A percentile compares a stretch with the other conserved stretches of the same genome.
Evolutionary conservation across 1,140 invertebrate species (phyloP).

Genomic region (Drosophila auraria): DNA sequence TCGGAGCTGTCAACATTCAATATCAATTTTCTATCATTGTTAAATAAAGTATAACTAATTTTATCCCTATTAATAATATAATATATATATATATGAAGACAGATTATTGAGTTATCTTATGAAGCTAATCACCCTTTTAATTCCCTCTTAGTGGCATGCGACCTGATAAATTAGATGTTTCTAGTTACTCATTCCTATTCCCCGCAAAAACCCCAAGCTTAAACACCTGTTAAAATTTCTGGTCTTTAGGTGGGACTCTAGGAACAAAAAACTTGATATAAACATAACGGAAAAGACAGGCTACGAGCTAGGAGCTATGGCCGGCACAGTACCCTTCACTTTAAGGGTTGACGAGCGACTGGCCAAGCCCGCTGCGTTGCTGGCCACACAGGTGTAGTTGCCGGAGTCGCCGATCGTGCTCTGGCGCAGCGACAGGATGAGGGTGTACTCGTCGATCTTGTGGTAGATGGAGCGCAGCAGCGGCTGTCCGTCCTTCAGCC

Average conservation of each 20-base stretch:
- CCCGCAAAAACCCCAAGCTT: too few species aligned
- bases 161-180: too few species aligned
- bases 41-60: too few species aligned
- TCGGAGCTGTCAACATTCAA: too few species aligned
- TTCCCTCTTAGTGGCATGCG: too few species aligned
- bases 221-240: too few species aligned
- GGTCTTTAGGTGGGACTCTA: background rate
- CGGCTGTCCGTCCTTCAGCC: conserved; percentile 86
- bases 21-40: too few species aligned
- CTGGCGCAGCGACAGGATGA: conserved; percentile 90
- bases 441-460: conserved; percentile 87
- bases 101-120: too few species aligned
- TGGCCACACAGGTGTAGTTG: conserved; percentile 89
- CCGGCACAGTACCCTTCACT: conserved; percentile 86
- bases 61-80: too few species aligned
- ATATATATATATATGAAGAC: too few species aligned
- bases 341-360: conserved; percentile 86
- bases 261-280: conserved; percentile 20
- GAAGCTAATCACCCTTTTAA: too few species aligned
- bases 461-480: conserved; percentile 73
- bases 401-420: conserved; percentile 88
- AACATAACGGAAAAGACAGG: conserved; percentile 6
- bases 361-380: conserved; percentile 88
- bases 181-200: background rate
- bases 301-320: background rate